phyloP scores from a whole-genome alignment of 1,140 invertebrate species.

The Ostrea edulis region DNA sequence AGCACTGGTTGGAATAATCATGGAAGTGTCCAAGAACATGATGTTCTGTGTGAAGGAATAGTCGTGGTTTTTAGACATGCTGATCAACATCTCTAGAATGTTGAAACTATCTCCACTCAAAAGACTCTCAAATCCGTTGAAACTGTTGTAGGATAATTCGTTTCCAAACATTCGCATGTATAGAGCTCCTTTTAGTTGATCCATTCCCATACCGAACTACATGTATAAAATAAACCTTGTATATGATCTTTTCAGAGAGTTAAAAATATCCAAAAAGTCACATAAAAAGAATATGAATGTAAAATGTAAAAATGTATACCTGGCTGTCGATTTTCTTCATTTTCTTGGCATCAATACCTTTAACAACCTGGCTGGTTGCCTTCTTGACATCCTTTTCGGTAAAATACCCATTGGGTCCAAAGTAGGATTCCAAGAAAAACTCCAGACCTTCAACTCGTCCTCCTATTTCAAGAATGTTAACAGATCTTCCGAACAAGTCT shows the following conservation, averaged over 20 bases:
- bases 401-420: slow-evolving; percentile 81
- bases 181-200: slow-evolving; percentile 71
- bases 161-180: slow-evolving; percentile 79
- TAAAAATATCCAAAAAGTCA: too few species aligned
- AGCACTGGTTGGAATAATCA: slow-evolving; percentile 89
- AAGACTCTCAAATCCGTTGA: slow-evolving; percentile 60
- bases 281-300: background rate
- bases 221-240: background rate
- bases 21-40: slow-evolving; percentile 88
- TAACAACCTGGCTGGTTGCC: slow-evolving; percentile 52
- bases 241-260: too few species aligned
- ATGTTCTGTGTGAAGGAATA: slow-evolving; percentile 83
- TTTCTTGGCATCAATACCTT: slow-evolving; percentile 55
- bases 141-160: slow-evolving; percentile 79
- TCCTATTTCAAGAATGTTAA: slow-evolving; percentile 92
- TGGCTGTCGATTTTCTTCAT: slow-evolving; percentile 57
- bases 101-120: slow-evolving; percentile 59
- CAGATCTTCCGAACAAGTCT: slow-evolving; percentile 90
- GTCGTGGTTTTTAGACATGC: slow-evolving; percentile 73
- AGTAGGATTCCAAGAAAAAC: slow-evolving; percentile 88
- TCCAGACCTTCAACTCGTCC: slow-evolving; percentile 92
- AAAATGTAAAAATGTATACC: slow-evolving; percentile 40
- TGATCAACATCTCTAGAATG: slow-evolving; percentile 81
- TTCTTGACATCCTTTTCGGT: slow-evolving; percentile 55
- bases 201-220: slow-evolving; percentile 61